These are phyloP conservation scores for Synergus laeviventris DNA, from an alignment of 2,888 invertebrate genomes.

Conservation along the genomic window DNA sequence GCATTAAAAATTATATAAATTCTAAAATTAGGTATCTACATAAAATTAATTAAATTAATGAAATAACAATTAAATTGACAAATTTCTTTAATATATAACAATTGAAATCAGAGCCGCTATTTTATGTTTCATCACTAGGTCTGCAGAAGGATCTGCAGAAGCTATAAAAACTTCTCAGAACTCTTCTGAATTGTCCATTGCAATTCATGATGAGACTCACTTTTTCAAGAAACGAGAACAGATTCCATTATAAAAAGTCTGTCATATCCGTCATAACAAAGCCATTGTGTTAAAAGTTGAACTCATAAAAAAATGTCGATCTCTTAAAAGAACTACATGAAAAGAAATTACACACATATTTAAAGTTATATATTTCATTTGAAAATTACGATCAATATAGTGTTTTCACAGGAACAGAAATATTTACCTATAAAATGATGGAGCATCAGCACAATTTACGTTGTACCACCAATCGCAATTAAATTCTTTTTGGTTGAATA, in stretches of 20 bases:
- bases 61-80: no score
- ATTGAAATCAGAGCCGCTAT: not conserved
- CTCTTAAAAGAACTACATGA: not conserved
- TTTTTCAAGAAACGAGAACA: not conserved
- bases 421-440: conserved; percentile 83
- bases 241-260: not conserved
- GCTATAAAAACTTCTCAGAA: no score
- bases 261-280: not conserved
- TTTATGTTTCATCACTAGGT: not conserved
- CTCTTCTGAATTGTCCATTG: no score
- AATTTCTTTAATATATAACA: no score
- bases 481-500: conserved; percentile 91
- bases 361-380: not conserved
- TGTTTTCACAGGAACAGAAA: not conserved
- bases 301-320: not conserved
- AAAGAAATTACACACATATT: not conserved
- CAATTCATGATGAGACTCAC: no score
- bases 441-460: conserved; percentile 88
- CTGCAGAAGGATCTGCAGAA: no score
- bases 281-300: not conserved
- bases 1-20: not conserved
- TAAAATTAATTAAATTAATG: no score
- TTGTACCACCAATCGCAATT: conserved; percentile 96
- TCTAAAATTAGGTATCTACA: no score
- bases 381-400: not conserved